These are phyloP conservation scores for Urocyon cinereoargenteus DNA, from an alignment of 2,797 vertebrate species.

Conservation along the genomic window DNA sequence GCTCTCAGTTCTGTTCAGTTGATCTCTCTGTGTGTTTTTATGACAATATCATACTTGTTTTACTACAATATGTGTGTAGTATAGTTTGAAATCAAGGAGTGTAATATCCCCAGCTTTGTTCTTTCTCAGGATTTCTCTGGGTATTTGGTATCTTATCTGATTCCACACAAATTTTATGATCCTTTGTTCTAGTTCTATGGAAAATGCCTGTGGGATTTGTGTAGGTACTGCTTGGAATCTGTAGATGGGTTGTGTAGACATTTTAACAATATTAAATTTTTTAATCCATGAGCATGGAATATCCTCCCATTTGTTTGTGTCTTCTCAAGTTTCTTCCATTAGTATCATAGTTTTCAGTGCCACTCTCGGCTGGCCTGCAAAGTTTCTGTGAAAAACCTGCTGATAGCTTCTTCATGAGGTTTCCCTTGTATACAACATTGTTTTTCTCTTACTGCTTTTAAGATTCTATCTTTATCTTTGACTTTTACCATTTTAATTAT, in stretches of 20 bases:
- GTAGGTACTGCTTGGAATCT: neutral
- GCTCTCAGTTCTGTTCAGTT: neutral
- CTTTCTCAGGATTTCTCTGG: neutral
- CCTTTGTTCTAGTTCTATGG: neutral
- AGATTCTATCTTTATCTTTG: neutral
- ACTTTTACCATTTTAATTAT: neutral
- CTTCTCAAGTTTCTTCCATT: neutral
- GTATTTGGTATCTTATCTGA: neutral
- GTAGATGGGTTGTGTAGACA: neutral
- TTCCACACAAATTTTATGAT: neutral
- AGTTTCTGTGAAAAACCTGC: neutral
- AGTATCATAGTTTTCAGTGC: neutral
- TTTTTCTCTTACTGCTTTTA: neutral
- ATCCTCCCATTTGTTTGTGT: neutral
- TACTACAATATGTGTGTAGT: neutral
- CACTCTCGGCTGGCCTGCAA: neutral
- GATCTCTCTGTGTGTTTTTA: neutral
- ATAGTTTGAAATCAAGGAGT: neutral
- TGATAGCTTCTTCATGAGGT: neutral
- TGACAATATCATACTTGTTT: neutral
- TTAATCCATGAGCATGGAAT: neutral
- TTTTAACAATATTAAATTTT: neutral
- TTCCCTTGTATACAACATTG: neutral
- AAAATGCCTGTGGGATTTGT: neutral
- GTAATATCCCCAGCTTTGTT: neutral